A percentile compares a stretch with the other conserved stretches of the same genome.
phyloP scores from a whole-genome alignment of 37 sponge, comb jelly and placozoan species.

The Aplysina aerophoba region DNA sequence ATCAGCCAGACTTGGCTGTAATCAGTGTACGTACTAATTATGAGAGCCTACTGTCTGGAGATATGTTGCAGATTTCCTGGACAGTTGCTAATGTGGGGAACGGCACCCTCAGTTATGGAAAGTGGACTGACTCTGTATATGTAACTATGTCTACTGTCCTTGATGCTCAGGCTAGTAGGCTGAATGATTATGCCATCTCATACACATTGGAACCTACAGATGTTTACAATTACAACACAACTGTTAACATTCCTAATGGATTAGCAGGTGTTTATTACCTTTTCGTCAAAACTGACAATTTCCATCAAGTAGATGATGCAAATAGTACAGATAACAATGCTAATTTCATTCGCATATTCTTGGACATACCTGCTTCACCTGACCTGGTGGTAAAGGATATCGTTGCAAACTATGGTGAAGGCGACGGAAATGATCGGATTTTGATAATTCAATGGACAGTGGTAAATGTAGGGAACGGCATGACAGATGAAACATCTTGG shows the following conservation, averaged over 20 bases:
- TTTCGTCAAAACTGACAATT: not conserved
- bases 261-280: conserved; percentile 15
- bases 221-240: too few species aligned
- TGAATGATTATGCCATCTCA: too few species aligned
- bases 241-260: not conserved
- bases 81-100: conserved; percentile 24
- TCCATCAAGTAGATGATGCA: not conserved
- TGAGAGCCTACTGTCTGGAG: not conserved
- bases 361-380: conserved; percentile 25
- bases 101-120: not conserved
- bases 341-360: not conserved
- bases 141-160: not conserved
- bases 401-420: not conserved
- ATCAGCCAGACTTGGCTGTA: conserved; percentile 9
- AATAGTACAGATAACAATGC: not conserved
- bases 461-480: conserved; percentile 7
- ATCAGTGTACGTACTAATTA: not conserved
- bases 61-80: not conserved
- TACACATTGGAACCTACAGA: too few species aligned
- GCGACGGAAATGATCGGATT: not conserved
- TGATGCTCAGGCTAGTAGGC: too few species aligned
- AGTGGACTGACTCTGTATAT: conserved; percentile 7
- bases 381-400: conserved; percentile 17
- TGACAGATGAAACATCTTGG: conserved; percentile 23
- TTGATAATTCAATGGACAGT: conserved; percentile 5